Evolutionary conservation across 2,888 invertebrate species (phyloP).

Genomic region (Ischnura elegans): DNA sequence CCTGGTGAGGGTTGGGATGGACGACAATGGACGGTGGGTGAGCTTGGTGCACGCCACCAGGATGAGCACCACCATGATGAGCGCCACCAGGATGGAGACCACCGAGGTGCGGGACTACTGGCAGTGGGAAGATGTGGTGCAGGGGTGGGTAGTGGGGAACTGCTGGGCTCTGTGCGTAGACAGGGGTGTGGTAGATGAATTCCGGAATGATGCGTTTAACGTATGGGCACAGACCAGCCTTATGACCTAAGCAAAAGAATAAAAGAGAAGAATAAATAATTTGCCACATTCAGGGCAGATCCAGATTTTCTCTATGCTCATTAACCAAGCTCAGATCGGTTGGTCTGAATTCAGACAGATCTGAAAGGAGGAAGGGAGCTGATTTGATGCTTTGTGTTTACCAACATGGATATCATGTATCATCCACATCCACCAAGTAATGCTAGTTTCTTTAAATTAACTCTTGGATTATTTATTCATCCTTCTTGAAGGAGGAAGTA

Average conservation of each 20-base stretch:
- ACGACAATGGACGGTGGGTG: background rate
- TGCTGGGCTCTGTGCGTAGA: background rate
- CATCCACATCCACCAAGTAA: no score
- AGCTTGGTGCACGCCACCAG: background rate
- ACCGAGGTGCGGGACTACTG: background rate
- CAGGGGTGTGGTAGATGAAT: background rate
- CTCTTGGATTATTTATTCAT: no score
- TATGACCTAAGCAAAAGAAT: slow-evolving; percentile 44
- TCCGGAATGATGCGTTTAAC: slow-evolving; percentile 48
- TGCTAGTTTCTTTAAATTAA: no score
- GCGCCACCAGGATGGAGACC: background rate
- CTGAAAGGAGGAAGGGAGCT: no score
- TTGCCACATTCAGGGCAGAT: no score
- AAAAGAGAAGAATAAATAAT: no score
- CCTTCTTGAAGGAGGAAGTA: no score
- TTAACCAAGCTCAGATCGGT: no score
- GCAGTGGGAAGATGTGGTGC: background rate
- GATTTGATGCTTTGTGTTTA: no score
- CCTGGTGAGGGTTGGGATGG: background rate
- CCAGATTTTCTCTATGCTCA: no score
- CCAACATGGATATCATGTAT: no score
- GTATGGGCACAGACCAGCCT: slow-evolving; percentile 70
- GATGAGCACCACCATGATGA: background rate
- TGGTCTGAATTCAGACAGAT: no score
- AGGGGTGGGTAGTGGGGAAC: background rate